Evolutionary conservation across 2,113 vertebrate genomes (phyloP), one percentile per base, ranked within the genome.

Genomic region (Helogale parvula): DNA sequence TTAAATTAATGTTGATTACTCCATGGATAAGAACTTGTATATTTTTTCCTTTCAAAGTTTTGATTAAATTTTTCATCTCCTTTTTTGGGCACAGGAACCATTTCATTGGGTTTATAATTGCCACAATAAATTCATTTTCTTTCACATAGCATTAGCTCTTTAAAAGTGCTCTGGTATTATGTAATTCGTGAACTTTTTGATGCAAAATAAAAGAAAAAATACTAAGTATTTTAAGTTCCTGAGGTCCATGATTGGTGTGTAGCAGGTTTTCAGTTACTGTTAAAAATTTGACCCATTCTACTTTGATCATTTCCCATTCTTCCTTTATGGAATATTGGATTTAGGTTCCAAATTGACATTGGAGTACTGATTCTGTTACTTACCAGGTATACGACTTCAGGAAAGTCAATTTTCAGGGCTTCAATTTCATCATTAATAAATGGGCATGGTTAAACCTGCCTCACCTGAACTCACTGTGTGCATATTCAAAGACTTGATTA

Each of bases 1-100:
- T 93, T 86, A 89, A 93, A 60, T 68, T 89, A 69, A 66, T 38
- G 60, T 41, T 96, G 33, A 84, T 60, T 90, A 71, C 7, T 47
- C 13, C 47, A 60, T 60, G 7, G 35, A 16, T 31, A 57, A 41
- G 71, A 90, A 77, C 13, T 50, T 84, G 17, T 0, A 50, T 33
- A 31, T 5, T 10, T 90, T 90, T 54, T 88, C 4, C 27, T 63
- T 65, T 45, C 52, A 45, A 74, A 41, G 2, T 54, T 86, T n/a
- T 85, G 41, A 85, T 72, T 50, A 71, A 85, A 63, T 86, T 5
- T 80, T 76, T 93, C 16, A 47, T 47, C 17, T 8, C 25, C 6
- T 82, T 88, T 90, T 79, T 60, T 68, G 84, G 60, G 17, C 60
- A 69, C 29, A 81, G 68, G 74, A 84, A 38, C 1, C 19, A 93